Conservation (phyloP, 2,113 vertebrate species). For the Morone saxatilis region DNA sequence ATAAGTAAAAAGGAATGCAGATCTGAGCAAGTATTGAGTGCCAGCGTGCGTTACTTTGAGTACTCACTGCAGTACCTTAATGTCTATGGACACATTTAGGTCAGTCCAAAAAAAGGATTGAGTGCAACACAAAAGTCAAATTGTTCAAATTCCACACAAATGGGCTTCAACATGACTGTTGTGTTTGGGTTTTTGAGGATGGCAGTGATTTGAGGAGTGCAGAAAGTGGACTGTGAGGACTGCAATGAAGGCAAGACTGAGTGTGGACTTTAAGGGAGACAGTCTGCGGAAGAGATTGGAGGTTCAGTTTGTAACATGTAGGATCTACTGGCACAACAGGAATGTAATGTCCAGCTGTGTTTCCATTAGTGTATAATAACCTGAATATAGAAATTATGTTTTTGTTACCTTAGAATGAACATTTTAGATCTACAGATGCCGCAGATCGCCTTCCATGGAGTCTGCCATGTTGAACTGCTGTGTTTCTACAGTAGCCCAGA, state of each 20-base stretch:
- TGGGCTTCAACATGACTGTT: not conserved
- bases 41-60: not conserved
- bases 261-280: not conserved
- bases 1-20: not conserved
- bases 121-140: not conserved
- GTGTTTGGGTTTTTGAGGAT: not conserved
- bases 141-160: not conserved
- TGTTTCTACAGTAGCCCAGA: too few species aligned
- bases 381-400: too few species aligned
- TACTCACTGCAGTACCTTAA: not conserved
- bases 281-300: not conserved
- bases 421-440: too few species aligned
- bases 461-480: too few species aligned
- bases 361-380: too few species aligned
- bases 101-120: not conserved
- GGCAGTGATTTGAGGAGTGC: too few species aligned
- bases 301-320: not conserved
- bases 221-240: not conserved
- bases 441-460: too few species aligned
- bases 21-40: not conserved
- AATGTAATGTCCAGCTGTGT: too few species aligned
- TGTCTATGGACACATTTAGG: not conserved
- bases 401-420: too few species aligned
- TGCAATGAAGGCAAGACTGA: not conserved
- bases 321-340: too few species aligned